These are phyloP conservation scores for Drosophila putrida DNA, from an alignment of 2,888 invertebrate genomes.

Conservation along the genomic window DNA sequence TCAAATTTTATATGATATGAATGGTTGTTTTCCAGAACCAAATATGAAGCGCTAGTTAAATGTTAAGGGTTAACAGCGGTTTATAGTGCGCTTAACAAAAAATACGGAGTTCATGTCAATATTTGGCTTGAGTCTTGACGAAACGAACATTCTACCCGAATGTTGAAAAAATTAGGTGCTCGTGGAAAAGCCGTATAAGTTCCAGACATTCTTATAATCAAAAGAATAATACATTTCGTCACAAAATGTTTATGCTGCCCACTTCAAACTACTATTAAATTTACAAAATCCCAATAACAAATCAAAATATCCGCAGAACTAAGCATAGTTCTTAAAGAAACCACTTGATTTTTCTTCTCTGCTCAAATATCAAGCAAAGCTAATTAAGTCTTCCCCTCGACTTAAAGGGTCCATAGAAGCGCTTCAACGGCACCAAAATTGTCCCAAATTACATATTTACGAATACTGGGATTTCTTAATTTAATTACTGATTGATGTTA, in stretches of 20 bases:
- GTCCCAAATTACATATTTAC: constrained; percentile 2
- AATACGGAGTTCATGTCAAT: no score
- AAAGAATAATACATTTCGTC: constrained; percentile 1
- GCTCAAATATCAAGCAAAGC: constrained; percentile 32
- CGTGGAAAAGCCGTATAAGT: constrained; percentile 2
- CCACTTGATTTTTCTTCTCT: constrained; percentile 21
- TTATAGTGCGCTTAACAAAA: no score
- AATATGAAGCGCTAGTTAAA: no score
- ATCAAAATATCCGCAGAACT: constrained; percentile 5
- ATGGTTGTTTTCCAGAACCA: no score
- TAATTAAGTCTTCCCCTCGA: constrained; percentile 44
- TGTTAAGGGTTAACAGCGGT: no score
- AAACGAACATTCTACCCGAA: no score
- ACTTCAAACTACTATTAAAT: background rate
- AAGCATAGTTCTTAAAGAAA: background rate
- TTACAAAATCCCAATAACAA: constrained; percentile 1
- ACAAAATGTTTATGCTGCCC: constrained; percentile 38
- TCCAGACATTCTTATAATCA: constrained; percentile 17
- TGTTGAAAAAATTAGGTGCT: no score
- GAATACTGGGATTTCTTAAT: constrained; percentile 9
- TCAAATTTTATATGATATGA: no score
- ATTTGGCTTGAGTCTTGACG: no score
- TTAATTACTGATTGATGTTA: constrained; percentile 25
- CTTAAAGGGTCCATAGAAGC: background rate
- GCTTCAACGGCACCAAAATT: constrained; percentile 19